Conservation (phyloP, 2,113 vertebrate species). For the Ellobius talpinus region DNA sequence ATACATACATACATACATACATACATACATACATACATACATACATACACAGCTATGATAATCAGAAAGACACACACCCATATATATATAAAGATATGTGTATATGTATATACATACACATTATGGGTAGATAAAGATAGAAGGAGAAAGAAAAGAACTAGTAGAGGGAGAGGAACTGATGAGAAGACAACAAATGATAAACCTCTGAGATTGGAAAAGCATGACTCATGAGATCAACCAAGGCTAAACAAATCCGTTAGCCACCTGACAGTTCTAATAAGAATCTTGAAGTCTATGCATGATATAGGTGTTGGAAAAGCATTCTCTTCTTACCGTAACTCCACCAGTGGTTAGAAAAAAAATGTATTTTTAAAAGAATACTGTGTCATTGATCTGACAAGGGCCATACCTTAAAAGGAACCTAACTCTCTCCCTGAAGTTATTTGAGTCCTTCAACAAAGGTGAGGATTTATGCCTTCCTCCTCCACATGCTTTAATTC, state of each 20-base stretch:
- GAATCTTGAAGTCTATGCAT: background rate
- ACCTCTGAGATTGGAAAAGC: background rate
- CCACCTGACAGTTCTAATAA: background rate
- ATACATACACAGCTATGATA: too few species aligned
- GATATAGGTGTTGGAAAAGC: background rate
- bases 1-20: too few species aligned
- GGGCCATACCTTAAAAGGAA: background rate
- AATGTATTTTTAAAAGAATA: background rate
- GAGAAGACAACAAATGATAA: background rate
- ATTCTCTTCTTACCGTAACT: background rate
- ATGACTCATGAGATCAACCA: background rate
- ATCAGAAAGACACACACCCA: too few species aligned
- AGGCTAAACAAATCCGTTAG: background rate
- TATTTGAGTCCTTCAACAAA: background rate
- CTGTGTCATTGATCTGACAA: background rate
- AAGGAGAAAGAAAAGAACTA: background rate
- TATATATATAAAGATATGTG: too few species aligned
- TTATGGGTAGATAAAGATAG: background rate
- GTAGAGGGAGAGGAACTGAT: background rate
- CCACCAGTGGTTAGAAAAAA: too few species aligned
- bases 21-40: too few species aligned
- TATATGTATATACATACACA: too few species aligned
- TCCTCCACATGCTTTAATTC: background rate
- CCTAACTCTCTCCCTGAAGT: background rate
- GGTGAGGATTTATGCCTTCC: background rate